A percentile compares a stretch with the other conserved stretches of the same genome.
These are phyloP conservation scores for Pseudomyrmex concolor DNA, from an alignment of 1,140 invertebrate species.

Conservation along the genomic window DNA sequence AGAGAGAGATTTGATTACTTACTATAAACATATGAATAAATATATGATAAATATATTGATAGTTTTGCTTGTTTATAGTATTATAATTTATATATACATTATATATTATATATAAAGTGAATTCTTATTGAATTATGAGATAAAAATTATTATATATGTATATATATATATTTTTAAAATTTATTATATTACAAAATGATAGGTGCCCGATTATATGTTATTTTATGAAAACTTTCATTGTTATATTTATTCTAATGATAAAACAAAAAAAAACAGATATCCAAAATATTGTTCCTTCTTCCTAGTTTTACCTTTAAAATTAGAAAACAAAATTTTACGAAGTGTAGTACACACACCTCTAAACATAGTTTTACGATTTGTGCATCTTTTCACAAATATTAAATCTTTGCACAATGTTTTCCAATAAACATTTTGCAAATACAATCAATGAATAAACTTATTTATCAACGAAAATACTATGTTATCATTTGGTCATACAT, in stretches of 20 bases:
- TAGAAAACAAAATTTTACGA: neutral
- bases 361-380: neutral
- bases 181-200: constrained; percentile 63
- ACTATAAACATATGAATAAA: constrained; percentile 55
- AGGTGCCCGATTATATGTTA: constrained; percentile 65
- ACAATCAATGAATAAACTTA: constrained; percentile 16
- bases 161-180: constrained; percentile 68
- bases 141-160: constrained; percentile 61
- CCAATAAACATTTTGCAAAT: constrained; percentile 30
- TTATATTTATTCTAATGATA: constrained; percentile 71
- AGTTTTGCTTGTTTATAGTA: constrained; percentile 78
- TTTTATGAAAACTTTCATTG: constrained; percentile 68
- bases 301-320: neutral
- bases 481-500: neutral
- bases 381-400: neutral
- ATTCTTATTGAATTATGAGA: constrained; percentile 61
- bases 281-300: constrained; percentile 42
- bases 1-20: constrained; percentile 75
- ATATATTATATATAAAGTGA: constrained; percentile 21
- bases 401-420: constrained; percentile 5
- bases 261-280: constrained; percentile 41
- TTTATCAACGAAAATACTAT: neutral
- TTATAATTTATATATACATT: constrained; percentile 76
- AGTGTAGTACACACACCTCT: neutral
- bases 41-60: constrained; percentile 72